A percentile compares a stretch with the other conserved stretches of the same genome.
These are phyloP conservation scores for Caenorhabditis virilis DNA, from an alignment of 2,888 invertebrate genomes.

Conservation along the genomic window DNA sequence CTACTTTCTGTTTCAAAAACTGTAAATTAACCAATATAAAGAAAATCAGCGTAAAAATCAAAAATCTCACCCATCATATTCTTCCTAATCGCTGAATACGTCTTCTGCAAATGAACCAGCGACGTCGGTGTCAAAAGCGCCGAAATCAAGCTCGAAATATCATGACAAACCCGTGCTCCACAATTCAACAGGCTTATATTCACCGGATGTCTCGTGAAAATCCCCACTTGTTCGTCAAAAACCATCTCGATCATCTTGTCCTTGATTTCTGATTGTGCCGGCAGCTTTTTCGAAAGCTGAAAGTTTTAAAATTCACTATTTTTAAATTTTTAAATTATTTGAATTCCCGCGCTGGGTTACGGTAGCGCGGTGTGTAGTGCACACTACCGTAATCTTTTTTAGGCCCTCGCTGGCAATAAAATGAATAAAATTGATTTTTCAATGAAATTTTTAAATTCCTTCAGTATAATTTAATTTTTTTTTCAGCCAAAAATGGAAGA, in stretches of 20 bases:
- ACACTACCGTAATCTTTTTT: too few species aligned
- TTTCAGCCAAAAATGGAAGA: too few species aligned
- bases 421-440: not conserved
- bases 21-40: too few species aligned
- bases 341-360: too few species aligned
- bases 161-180: conserved; percentile 9
- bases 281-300: conserved; percentile 26
- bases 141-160: conserved; percentile 16
- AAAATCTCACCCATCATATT: conserved; percentile 22
- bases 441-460: conserved; percentile 5
- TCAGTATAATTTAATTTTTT: conserved; percentile 6
- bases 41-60: too few species aligned
- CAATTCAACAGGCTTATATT: not conserved
- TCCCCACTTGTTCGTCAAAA: conserved; percentile 17
- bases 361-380: too few species aligned
- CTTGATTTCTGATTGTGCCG: conserved; percentile 17
- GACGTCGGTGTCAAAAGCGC: conserved; percentile 27
- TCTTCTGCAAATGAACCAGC: conserved; percentile 23
- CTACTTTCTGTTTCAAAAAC: too few species aligned
- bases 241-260: conserved; percentile 23
- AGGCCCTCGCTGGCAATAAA: not conserved
- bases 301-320: conserved; percentile 1
- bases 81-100: conserved; percentile 16
- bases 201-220: conserved; percentile 7
- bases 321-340: too few species aligned